Evolutionary conservation across 1,140 invertebrate genomes (phyloP), one percentile per base, ranked within the genome.

Genomic region (Drosophila saltans): DNA sequence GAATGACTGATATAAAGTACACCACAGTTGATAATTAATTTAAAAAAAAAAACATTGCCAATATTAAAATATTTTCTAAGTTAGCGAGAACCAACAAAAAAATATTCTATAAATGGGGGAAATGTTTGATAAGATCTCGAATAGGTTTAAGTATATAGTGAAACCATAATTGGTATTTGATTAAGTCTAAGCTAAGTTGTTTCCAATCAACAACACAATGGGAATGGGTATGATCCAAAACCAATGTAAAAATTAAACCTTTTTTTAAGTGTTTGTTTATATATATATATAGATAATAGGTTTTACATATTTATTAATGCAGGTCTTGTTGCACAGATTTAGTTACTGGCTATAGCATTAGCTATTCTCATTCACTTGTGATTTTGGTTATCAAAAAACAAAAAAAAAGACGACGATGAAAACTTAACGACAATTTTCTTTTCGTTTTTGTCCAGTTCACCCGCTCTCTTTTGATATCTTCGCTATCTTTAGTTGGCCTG

Each of bases 271-370:
- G 8, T 9, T 26, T 24, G 9, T 52, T 21, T 48, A 52, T 52
- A 26, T 52, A 24, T 52, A 52, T 52, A 52, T 52, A 52, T 52
- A 52, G 45, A 52, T 52, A 52, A 52, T 48, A 48, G 45, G 45
- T 48, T 48, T 48, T 48, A 48, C 45, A 48, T 48, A 52, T 52
- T 59, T 59, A 59, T 59, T 59, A 59, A 40, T 59, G 57, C 56
- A 36, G 30, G 28, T 36, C 36, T 33, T 52, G 21, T 52, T 52
- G 52, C 33, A 24, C 33, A 40, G 57, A 59, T 39, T 39, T 59
- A 52, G 21, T 59, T 59, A 39, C 21, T 39, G 36, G 16, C 16
- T 59, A 24, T 59, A 36, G 33, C 33, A 36, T 36, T 6, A 7
- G 33, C 33, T 36, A 36, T 36, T 36, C 1, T 36, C 33, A 59